These are phyloP conservation scores for Nasalis larvatus DNA, from an alignment of 2,113 vertebrate species.

Conservation along the genomic window DNA sequence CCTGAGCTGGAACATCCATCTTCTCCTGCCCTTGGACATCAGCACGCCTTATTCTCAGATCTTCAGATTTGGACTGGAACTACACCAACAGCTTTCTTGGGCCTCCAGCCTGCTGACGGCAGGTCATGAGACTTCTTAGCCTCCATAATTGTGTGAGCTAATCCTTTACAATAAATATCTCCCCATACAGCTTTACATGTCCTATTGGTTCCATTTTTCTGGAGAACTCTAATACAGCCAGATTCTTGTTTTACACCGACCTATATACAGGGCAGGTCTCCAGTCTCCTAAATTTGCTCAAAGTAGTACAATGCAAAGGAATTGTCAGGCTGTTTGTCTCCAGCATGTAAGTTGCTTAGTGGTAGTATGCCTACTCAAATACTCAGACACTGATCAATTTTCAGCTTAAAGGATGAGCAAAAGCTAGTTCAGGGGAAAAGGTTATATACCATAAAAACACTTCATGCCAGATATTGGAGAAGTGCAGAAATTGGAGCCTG, in stretches of 20 bases:
- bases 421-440: constrained; percentile 45
- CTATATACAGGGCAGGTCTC: neutral
- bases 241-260: neutral
- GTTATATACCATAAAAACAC: constrained; percentile 54
- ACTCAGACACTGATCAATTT: constrained; percentile 44
- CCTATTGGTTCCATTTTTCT: neutral
- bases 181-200: neutral
- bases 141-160: neutral
- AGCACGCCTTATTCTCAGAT: neutral
- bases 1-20: neutral
- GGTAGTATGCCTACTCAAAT: neutral
- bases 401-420: constrained; percentile 48
- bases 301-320: neutral
- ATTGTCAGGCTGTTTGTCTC: neutral
- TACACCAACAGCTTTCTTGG: neutral
- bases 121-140: neutral
- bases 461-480: constrained; percentile 56
- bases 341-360: neutral
- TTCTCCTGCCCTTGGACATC: neutral
- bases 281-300: neutral
- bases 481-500: constrained; percentile 63
- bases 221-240: neutral
- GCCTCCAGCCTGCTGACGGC: neutral
- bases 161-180: neutral
- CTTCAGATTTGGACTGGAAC: neutral